phyloP scores from a whole-genome alignment of 2,888 invertebrate genomes.

The Caenorhabditis panamensis region DNA sequence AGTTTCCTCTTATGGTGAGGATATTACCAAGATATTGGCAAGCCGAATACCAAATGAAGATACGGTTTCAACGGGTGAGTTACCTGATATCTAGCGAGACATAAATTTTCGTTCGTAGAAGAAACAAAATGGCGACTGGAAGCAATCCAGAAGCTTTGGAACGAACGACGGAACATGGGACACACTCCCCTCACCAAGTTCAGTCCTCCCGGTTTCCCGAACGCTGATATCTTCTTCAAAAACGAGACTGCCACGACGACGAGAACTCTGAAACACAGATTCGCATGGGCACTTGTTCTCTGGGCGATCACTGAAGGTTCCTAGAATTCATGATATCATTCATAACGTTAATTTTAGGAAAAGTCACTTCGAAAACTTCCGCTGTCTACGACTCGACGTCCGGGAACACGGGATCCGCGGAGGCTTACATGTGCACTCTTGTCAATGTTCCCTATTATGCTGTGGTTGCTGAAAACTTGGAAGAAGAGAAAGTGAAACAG shows the following conservation, averaged over 20 bases:
- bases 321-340: background rate
- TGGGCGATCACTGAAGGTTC: conserved; percentile 76
- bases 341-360: conserved; percentile 21
- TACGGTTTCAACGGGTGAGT: conserved; percentile 28
- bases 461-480: conserved; percentile 74
- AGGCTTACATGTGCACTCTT: conserved; percentile 75
- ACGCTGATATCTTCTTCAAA: conserved; percentile 73
- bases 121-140: conserved; percentile 67
- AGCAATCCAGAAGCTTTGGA: conserved; percentile 72
- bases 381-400: conserved; percentile 76
- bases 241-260: conserved; percentile 73
- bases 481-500: conserved; percentile 71
- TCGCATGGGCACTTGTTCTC: conserved; percentile 75
- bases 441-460: conserved; percentile 73
- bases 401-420: conserved; percentile 78
- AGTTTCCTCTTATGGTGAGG: conserved; percentile 10
- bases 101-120: too few species aligned
- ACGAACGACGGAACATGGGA: conserved; percentile 71
- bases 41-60: conserved; percentile 45
- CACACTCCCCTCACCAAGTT: conserved; percentile 71
- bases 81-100: background rate
- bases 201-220: conserved; percentile 65
- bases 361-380: conserved; percentile 64
- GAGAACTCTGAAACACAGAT: conserved; percentile 75
- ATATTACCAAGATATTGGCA: conserved; percentile 48